Percentiles rank a stretch among this genome's conserved stretches.
These are phyloP conservation scores for Alligator sinensis DNA, from an alignment of 2,113 vertebrate genomes.

Conservation along the genomic window DNA sequence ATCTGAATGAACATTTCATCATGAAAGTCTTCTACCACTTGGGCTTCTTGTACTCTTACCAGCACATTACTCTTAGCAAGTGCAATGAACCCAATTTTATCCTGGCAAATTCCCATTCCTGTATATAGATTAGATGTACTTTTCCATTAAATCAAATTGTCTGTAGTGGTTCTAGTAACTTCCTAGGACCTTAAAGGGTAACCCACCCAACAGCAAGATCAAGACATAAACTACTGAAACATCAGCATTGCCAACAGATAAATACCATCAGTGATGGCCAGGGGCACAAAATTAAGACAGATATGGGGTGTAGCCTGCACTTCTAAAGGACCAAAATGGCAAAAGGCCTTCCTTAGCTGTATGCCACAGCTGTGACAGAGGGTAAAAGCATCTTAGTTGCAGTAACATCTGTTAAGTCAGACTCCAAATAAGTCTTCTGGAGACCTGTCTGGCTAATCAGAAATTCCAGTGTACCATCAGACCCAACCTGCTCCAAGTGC, in stretches of 20 bases:
- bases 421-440: background rate
- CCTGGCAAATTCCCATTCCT: fast-evolving
- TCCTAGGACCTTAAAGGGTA: background rate
- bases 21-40: background rate
- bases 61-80: background rate
- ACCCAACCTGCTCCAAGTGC: background rate
- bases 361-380: background rate
- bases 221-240: background rate
- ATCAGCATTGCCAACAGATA: background rate
- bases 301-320: background rate
- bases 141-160: background rate
- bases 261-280: background rate
- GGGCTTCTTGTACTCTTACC: background rate
- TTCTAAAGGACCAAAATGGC: background rate
- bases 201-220: background rate
- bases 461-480: background rate
- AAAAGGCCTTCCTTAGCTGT: background rate
- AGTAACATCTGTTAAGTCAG: background rate
- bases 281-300: background rate
- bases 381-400: background rate
- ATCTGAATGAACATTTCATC: background rate
- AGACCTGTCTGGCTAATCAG: background rate
- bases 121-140: too few relatives aligned
- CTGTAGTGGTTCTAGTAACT: background rate
- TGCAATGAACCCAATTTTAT: background rate